A percentile compares a stretch with the other conserved stretches of the same genome.
Evolutionary conservation across 2,113 vertebrate genomes (phyloP).

Genomic region (Phaethon lepturus): DNA sequence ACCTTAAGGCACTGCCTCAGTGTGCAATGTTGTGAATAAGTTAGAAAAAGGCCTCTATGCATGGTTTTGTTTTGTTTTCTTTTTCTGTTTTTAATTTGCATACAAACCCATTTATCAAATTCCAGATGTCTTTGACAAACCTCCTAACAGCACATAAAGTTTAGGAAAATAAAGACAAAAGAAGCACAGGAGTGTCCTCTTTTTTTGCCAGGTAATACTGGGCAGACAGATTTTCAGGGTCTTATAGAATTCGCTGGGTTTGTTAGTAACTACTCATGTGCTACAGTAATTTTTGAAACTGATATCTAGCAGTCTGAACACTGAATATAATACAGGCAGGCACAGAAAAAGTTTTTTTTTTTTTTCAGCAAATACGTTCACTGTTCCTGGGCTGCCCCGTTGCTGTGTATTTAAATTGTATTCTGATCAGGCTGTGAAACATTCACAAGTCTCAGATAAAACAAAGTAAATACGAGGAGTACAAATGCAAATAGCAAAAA

Average conservation of each 20-base stretch:
- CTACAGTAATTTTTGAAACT: neutral
- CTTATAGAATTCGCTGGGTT: neutral
- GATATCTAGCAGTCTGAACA: neutral
- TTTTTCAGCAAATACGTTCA: neutral
- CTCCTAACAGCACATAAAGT: neutral
- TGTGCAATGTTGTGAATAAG: neutral
- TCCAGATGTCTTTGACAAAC: neutral
- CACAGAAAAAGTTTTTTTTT: neutral
- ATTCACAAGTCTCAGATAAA: neutral
- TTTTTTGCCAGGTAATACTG: neutral
- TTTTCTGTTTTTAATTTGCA: neutral
- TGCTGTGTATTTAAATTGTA: neutral
- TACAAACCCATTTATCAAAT: neutral
- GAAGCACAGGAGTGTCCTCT: neutral
- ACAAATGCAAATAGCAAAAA: neutral
- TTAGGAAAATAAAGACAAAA: neutral
- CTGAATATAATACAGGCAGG: neutral
- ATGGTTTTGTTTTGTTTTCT: neutral
- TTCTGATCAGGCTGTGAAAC: neutral
- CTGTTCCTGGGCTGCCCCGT: neutral
- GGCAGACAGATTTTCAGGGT: neutral
- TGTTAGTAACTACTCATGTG: accelerated
- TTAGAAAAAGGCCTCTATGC: neutral
- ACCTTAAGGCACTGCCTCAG: neutral
- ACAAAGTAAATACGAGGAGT: neutral